Base-by-base conservation (phyloP, 2,797 vertebrate genomes). In the Aeoliscus strigatus region DNA sequence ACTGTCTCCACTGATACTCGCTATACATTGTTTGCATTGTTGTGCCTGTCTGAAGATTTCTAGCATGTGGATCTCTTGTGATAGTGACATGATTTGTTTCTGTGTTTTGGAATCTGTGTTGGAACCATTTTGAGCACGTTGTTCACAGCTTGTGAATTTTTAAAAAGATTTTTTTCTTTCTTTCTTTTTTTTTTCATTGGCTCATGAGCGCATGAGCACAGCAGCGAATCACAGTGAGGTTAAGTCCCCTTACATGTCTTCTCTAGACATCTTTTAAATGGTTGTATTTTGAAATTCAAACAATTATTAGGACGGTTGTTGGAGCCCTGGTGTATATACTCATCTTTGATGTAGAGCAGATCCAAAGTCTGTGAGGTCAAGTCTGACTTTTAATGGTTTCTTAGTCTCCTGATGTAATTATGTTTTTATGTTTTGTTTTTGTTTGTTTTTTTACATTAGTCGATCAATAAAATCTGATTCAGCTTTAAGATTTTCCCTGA, bases 401-500 rank as follows among this genome's bases (percentile, higher is more conserved):
- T 63, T 39, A 31, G 64, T 76, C 49, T 75, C 49, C 56, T 53
- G 66, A 76, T 73, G 68, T 72, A 59, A 56, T 63, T 27, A 42
- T 57, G 52, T 70, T 75, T 73, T 66, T 75, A 59, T 56, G n/a
- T n/a, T n/a, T 51, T 43, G 35, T 63, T 28, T 44, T 51, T 49
- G 51, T 67, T 50, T 2, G 8, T 50, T 54, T 60, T 75, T 71
- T 46, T 55, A 75, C 52, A 39, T 64, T 56, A 26, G 52, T 79
- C 72, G 63, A 77, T 77, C 66, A 81, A 54, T 72, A 80, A 71
- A 77, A 75, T 65, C 69, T 76, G 80, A 83, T 86, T 82, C 70
- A 81, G 84, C 82, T 87, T 89, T 86, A 85, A 83, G 73, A 75
- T 75, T 78, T 67, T 75, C 60, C 70, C 71, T 63, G 60, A 77